A percentile compares a stretch with the other conserved stretches of the same genome.
phyloP scores from a whole-genome alignment of 2,888 invertebrate species.

The Tillus elongatus region DNA sequence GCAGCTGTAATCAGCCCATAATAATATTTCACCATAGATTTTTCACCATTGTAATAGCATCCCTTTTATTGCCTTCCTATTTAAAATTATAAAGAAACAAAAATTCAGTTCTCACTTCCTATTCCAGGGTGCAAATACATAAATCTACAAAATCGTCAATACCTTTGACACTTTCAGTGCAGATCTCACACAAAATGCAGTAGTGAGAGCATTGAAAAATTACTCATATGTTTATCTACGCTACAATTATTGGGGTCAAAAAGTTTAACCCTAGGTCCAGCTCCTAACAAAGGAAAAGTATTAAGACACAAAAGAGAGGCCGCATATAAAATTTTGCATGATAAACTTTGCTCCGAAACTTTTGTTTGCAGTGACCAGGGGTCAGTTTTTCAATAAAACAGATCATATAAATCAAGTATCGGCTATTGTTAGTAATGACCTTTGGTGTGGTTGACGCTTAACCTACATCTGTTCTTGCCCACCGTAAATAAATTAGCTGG shows the following conservation, averaged over 20 bases:
- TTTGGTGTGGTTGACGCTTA: slow-evolving; percentile 41
- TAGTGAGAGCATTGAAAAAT: slow-evolving; percentile 36
- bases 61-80: too few species aligned
- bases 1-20: too few species aligned
- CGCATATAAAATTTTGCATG: slow-evolving; percentile 35
- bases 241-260: slow-evolving; percentile 41
- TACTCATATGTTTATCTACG: slow-evolving; percentile 41
- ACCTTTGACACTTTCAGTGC: too few species aligned
- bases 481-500: too few species aligned
- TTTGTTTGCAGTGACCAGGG: slow-evolving; percentile 33
- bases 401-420: slow-evolving; percentile 41
- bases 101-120: too few species aligned
- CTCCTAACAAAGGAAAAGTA: slow-evolving; percentile 31
- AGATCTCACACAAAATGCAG: too few species aligned
- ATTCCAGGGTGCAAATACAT: too few species aligned
- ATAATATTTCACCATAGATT: too few species aligned
- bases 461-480: slow-evolving; percentile 37
- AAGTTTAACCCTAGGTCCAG: slow-evolving; percentile 39
- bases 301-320: slow-evolving; percentile 31
- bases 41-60: too few species aligned
- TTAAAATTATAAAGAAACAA: too few species aligned
- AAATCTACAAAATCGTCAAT: too few species aligned
- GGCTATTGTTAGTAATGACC: slow-evolving; percentile 33
- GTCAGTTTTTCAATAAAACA: slow-evolving; percentile 35
- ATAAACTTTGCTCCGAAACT: slow-evolving; percentile 31